Evolutionary conservation across 2,113 vertebrate genomes (phyloP).

Genomic region (Melanerpes formicivorus): DNA sequence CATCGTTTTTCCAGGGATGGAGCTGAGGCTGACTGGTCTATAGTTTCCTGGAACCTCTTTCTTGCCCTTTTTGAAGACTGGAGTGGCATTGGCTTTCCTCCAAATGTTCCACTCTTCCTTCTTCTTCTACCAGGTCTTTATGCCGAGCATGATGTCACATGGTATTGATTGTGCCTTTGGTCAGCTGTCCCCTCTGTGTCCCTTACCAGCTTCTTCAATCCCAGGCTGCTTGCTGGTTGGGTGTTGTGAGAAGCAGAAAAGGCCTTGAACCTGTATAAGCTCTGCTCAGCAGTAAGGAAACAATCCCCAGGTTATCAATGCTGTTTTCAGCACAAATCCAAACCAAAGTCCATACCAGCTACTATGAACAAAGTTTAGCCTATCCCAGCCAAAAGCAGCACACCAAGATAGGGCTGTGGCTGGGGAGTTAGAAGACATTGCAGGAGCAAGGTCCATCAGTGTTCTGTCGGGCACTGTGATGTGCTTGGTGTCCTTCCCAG

Average conservation of each 20-base stretch:
- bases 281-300: background rate
- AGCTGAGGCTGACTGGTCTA: no score
- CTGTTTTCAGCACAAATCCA: background rate
- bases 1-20: no score
- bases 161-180: background rate
- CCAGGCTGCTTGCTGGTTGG: background rate
- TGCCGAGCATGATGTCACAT: background rate
- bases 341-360: background rate
- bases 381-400: background rate
- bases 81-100: no score
- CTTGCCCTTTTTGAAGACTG: no score
- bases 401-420: accelerated
- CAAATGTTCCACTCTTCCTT: background rate
- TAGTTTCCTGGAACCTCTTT: no score
- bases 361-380: background rate
- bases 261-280: background rate
- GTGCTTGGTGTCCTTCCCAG: background rate
- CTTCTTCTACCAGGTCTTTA: background rate
- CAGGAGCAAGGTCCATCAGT: background rate
- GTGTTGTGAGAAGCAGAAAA: background rate
- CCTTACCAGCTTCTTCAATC: background rate
- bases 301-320: accelerated
- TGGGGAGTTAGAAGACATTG: background rate
- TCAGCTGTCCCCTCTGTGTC: background rate
- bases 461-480: background rate